Percentiles rank a stretch among this genome's conserved stretches.
Conservation (phyloP, 2,888 invertebrate genomes). For the Entomobrya proxima region DNA sequence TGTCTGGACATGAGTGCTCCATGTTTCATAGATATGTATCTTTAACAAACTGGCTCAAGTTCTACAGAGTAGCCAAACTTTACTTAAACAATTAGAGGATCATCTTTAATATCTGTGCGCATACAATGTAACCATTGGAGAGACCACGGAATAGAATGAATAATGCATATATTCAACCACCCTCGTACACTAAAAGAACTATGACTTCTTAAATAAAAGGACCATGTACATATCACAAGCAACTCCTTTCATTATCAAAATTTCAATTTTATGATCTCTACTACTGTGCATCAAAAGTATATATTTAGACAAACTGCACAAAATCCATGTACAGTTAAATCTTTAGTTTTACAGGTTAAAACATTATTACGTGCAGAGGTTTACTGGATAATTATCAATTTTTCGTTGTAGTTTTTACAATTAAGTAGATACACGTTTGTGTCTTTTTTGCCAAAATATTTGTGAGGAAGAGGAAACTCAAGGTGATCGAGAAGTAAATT, state of each 20-base stretch:
- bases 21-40: neutral
- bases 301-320: neutral
- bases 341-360: neutral
- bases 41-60: neutral
- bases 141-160: neutral
- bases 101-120: neutral
- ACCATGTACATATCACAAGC: neutral
- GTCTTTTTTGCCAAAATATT: too few relatives aligned
- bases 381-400: neutral
- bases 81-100: conserved; percentile 1
- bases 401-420: neutral
- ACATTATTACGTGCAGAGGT: neutral
- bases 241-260: neutral
- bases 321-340: neutral
- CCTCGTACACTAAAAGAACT: neutral
- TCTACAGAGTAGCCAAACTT: neutral
- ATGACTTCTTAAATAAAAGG: neutral
- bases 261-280: neutral
- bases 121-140: neutral
- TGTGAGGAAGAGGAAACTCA: neutral
- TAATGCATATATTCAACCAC: neutral
- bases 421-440: neutral
- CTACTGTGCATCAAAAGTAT: neutral
- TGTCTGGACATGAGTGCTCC: neutral
- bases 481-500: neutral